These are phyloP conservation scores for Myotis yumanensis DNA, from an alignment of 2,113 vertebrate species.

Conservation along the genomic window DNA sequence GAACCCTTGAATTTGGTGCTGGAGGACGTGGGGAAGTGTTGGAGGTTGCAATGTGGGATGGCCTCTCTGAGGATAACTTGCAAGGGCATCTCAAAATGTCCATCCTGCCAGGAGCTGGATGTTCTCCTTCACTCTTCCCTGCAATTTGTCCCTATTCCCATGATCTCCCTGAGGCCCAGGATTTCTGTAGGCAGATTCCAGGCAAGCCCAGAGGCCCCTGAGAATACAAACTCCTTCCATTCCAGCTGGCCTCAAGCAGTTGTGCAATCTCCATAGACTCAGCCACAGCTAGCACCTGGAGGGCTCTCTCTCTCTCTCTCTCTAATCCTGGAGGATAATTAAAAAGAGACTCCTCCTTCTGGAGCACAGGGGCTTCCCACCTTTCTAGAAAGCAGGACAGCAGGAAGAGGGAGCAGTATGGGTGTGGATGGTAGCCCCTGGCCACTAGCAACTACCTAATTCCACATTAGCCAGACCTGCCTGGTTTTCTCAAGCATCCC, in stretches of 20 bases:
- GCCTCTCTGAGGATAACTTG: not conserved
- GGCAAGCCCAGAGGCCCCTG: not conserved
- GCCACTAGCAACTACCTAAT: not conserved
- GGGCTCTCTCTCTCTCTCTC: not conserved
- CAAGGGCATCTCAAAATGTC: not conserved
- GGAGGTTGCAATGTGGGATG: not conserved
- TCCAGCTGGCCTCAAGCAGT: not conserved
- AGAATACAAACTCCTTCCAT: not conserved
- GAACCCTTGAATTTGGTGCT: not conserved
- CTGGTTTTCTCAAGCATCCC: not conserved
- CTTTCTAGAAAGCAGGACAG: constrained; percentile 9
- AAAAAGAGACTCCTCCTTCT: not conserved
- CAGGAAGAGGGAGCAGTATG: not conserved
- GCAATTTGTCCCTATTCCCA: not conserved
- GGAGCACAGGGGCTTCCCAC: constrained; percentile 8
- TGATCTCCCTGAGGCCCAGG: not conserved
- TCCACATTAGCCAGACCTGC: not conserved
- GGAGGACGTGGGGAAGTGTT: not conserved
- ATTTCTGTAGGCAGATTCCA: not conserved
- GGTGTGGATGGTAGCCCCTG: not conserved
- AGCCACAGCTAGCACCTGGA: not conserved
- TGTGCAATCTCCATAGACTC: not conserved
- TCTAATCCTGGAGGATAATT: not conserved
- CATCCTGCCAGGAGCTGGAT: not conserved
- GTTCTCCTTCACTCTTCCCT: not conserved